Base-by-base conservation (phyloP, 2,797 vertebrate species). In the Ciconia nigra region DNA sequence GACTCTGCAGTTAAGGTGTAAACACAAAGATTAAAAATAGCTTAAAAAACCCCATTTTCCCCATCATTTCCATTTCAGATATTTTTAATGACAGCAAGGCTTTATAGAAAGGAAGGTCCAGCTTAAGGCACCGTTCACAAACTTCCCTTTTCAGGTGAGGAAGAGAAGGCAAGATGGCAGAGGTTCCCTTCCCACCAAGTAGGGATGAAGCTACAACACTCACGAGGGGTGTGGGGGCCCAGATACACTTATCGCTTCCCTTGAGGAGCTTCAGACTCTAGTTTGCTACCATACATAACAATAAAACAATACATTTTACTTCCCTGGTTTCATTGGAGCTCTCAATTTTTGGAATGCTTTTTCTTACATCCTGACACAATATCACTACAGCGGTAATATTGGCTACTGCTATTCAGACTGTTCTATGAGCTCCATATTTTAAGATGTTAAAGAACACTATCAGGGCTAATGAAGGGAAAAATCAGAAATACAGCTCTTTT, bases 11-110 rank as follows among this genome's bases (percentile, higher is more conserved):
- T 57, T 49, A 58, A 61, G 12, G 5, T 35, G 11, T 44, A 72
- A 91, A 76, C 9, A 84, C 31, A 46, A 33, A 15, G 29, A 67
- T 33, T 47, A 42, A 72, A 85, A 85, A 55, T 12, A 6, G 15
- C 39, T 88, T 57, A 26, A 7, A 41, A 49, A 16, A 9, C 0
- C 0, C 1, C 7, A 15, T 21, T 86, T 80, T 16, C 9, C 18
- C 15, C 7, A 74, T 35, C 0, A 4, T 87, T 95, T 80, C 25
- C 4, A 49, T 61, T 83, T 57, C 26, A 52, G 41, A 5, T 44
- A 14, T 46, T 73, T 93, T 83, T 85, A 83, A 62, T 7, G 35
- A 52, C 2, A 59, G 28, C 17, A 88, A 78, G 13, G 9, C 8
- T 82, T 59, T 47, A 73, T 37, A 80, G 47, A 83, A 94, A 70